Conservation (phyloP, 2,113 vertebrate species). For the Bungarus multicinctus region DNA sequence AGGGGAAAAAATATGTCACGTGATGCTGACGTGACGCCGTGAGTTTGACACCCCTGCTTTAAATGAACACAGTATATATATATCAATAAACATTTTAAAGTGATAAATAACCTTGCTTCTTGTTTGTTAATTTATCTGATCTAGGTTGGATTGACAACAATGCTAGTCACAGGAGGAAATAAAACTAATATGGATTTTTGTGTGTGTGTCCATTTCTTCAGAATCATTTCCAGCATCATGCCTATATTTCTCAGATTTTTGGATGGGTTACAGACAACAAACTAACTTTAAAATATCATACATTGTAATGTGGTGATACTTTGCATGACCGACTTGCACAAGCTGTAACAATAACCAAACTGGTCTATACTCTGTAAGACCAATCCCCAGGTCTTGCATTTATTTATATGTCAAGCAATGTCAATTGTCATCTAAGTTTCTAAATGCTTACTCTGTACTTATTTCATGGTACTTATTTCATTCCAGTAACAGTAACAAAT, state of each 20-base stretch:
- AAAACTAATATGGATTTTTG: background rate
- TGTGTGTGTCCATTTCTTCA: background rate
- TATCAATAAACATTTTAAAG: background rate
- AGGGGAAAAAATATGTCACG: too few relatives aligned
- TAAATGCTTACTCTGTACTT: too few relatives aligned
- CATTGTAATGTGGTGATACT: background rate
- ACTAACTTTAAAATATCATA: background rate
- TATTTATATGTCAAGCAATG: background rate
- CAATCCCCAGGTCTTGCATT: background rate
- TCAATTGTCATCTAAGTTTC: too few relatives aligned
- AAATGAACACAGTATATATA: background rate
- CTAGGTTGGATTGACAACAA: background rate
- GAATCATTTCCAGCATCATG: background rate
- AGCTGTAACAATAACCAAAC: background rate
- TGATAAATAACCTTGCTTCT: background rate
- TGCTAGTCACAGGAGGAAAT: background rate
- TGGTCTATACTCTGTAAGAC: background rate
- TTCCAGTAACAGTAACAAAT: too few relatives aligned
- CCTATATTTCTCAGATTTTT: background rate
- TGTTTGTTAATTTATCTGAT: background rate
- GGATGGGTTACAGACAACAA: background rate
- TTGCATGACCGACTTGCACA: background rate
- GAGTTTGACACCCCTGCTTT: too few relatives aligned
- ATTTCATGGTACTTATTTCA: too few relatives aligned
- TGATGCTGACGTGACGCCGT: too few relatives aligned